Base-by-base conservation (phyloP, 2,888 invertebrate species). In the Tubulanus polymorphus region DNA sequence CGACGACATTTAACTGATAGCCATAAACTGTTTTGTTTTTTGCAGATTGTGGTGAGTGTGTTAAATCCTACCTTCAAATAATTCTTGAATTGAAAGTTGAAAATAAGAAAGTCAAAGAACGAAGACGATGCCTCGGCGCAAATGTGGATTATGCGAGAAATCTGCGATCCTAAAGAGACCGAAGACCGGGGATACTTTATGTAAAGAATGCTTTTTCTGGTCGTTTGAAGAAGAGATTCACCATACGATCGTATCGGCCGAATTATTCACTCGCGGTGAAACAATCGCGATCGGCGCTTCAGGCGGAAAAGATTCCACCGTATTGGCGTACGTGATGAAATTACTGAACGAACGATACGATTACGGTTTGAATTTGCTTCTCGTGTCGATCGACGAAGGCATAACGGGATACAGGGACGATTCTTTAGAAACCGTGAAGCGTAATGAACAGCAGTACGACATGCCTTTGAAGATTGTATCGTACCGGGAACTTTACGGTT, bases 351-450 rank as follows among this genome's bases (percentile, higher is more conserved):
- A 92, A 68, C 85, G 89, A 48, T 87, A 96, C 77, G 82, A 90
- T 62, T 99, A 99, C 81, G 92, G 91, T 0, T 81, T 99, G 15
- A 86, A 95, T 55, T 82, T 99, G 37, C 85, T 91, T 65, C 82
- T 99, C 28, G 82, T 99, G 37, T 99, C 97, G 0, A 93, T 99
- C 63, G 99, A 99, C 78, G 99, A 99, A 84, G 96, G 99, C 55
- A 99, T 99, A 62, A 93, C 93, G 61, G 89, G 88, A 73, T 84
- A 84, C 77, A 83, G 97, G 65, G 96, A 97, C 79, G 96, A 97
- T 77, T 96, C 96, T 76, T 83, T 96, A 53, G 89, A 77, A 81
- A 96, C 96, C 1, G 99, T 99, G 0, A 92, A 95, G 76, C 86
- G 89, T 74, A 99, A 99, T 76, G 85, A 91, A 55, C 88, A 90